phyloP scores from a whole-genome alignment of 2,797 vertebrate genomes.

The Hypotaenidia philippensis region DNA sequence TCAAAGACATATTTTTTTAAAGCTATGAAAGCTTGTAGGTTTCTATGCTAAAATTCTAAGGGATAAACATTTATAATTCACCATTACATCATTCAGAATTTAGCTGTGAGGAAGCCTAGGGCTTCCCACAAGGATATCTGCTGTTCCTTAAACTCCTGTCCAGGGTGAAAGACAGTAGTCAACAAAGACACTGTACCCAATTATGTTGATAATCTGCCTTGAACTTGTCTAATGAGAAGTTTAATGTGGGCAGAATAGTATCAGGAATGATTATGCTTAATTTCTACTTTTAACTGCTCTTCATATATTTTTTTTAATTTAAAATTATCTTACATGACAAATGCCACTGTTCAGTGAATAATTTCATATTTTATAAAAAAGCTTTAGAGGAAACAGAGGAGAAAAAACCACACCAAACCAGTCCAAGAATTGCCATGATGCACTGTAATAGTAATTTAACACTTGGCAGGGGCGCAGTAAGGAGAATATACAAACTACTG shows the following conservation, averaged over 20 bases:
- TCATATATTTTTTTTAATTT: not conserved
- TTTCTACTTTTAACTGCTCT: not conserved
- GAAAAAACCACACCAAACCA: not conserved
- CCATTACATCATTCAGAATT: not conserved
- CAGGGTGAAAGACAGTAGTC: not conserved
- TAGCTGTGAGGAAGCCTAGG: not conserved
- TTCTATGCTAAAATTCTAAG: not conserved
- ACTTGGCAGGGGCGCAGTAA: not conserved
- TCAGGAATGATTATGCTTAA: not conserved
- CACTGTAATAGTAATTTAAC: not conserved
- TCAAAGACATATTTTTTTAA: not conserved
- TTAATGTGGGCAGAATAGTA: not conserved
- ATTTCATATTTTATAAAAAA: not conserved
- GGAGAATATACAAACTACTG: not conserved
- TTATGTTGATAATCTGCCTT: not conserved
- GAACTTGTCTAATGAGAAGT: not conserved
- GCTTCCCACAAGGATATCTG: not conserved
- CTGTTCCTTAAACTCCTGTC: not conserved
- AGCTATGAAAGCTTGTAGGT: not conserved
- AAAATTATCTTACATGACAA: not conserved
- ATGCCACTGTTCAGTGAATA: not conserved
- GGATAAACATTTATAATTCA: not conserved
- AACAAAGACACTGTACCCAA: not conserved
- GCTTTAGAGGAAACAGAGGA: not conserved
- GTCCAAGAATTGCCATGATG: not conserved